These are phyloP conservation scores for Naso thynnoides DNA, from an alignment of 2,797 vertebrate species.

Conservation along the genomic window DNA sequence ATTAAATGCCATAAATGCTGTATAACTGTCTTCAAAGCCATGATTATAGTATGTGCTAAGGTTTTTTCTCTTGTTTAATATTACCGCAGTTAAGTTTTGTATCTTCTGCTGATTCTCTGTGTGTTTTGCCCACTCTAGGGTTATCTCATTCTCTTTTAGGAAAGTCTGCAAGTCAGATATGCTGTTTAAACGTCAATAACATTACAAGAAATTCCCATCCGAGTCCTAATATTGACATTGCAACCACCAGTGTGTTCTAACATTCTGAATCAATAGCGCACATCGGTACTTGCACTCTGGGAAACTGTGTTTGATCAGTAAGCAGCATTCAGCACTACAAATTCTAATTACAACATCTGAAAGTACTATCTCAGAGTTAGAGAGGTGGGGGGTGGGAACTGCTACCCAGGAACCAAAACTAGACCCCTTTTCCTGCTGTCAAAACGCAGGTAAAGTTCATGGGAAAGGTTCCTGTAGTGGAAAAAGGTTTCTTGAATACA, in stretches of 20 bases:
- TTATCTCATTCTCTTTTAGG: not conserved
- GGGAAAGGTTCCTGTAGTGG: constrained; percentile 1
- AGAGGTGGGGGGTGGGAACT: not conserved
- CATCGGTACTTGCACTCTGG: constrained; percentile 21
- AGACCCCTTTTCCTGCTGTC: not conserved
- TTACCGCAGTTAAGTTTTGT: not conserved
- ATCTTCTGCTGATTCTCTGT: constrained; percentile 4
- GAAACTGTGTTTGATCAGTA: constrained; percentile 27
- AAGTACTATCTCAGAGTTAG: not conserved
- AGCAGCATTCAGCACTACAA: constrained; percentile 4
- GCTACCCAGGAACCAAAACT: constrained; percentile 14
- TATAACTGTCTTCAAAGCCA: constrained; percentile 8
- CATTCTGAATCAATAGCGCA: constrained; percentile 24
- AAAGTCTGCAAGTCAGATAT: constrained; percentile 4
- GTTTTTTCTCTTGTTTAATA: constrained; percentile 11
- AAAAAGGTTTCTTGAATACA: not conserved
- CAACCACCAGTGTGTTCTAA: constrained; percentile 15
- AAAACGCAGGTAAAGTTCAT: not conserved
- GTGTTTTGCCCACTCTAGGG: constrained; percentile 2
- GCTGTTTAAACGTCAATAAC: constrained; percentile 27
- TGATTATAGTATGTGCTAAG: constrained; percentile 10
- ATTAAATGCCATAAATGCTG: constrained; percentile 17
- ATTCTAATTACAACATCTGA: constrained; percentile 16
- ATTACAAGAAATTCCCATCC: constrained; percentile 17
- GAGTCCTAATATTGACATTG: constrained; percentile 31